Evolutionary conservation across 2,113 vertebrate genomes (phyloP).

Genomic region (Narcine bancroftii): DNA sequence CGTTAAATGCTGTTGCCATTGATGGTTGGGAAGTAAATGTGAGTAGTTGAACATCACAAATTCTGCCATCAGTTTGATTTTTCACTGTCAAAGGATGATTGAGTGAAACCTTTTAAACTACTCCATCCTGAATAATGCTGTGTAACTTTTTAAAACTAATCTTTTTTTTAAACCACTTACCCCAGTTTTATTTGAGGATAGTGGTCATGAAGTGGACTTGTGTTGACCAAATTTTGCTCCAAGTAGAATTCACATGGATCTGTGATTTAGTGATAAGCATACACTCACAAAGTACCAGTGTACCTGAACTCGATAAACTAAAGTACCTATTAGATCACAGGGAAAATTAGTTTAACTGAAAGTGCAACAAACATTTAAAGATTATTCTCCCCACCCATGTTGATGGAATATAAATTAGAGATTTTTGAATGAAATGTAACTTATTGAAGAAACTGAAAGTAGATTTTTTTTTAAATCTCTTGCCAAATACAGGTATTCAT

Average conservation of each 20-base stretch:
- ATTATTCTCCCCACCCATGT: not conserved
- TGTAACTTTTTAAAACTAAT: not conserved
- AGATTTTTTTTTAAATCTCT: not conserved
- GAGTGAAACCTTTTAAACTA: conserved; percentile 21
- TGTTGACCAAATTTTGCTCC: conserved; percentile 1
- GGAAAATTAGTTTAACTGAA: not conserved
- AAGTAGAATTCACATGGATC: not conserved
- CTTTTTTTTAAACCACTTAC: not conserved
- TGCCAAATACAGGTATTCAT: not conserved
- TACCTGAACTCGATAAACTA: too few species aligned
- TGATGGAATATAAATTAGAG: not conserved
- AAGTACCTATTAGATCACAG: not conserved
- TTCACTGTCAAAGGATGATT: conserved; percentile 27
- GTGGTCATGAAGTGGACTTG: not conserved
- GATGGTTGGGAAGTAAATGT: conserved; percentile 25
- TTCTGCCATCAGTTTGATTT: conserved; percentile 14
- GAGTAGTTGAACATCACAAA: conserved; percentile 13
- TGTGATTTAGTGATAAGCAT: not conserved
- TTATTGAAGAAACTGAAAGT: not conserved
- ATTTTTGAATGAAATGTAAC: not conserved
- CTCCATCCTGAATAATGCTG: conserved; percentile 16
- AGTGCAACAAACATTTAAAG: not conserved
- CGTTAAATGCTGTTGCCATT: conserved; percentile 1
- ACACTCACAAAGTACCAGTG: too few species aligned
- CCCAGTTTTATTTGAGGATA: not conserved